Base-by-base conservation (phyloP, 1,140 invertebrate species). In the Hyphantria cunea region DNA sequence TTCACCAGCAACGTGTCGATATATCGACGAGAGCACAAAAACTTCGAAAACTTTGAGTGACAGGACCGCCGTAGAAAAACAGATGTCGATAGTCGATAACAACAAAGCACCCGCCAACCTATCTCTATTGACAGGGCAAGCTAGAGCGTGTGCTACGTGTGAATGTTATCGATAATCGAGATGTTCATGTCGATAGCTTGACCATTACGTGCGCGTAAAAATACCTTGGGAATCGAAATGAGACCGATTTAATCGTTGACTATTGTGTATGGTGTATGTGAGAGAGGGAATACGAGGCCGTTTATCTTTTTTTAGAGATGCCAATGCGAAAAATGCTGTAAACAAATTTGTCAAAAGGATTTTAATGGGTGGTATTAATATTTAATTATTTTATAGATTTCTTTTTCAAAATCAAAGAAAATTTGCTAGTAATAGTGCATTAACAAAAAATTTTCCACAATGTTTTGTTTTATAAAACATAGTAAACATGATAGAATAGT, bases 111-210 rank as follows among this genome's bases (percentile, higher is more conserved):
- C 80, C 81, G 82, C 78, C 80, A 63, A 69, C 74, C 76, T 79
- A 82, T 80, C 85, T 80, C 81, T 88, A 88, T 80, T 80, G 81
- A 86, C 81, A 84, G 64, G 76, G 72, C 74, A 9, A 76, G 64
- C 74, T 66, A 72, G 82, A 83, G 85, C 86, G 86, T 89, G 86
- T 89, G 86, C 85, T 83, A 86, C 78, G 86, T 87, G 86, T 88
- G 86, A 89, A 89, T 88, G 81, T 79, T 88, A 88, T 89, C 85
- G 76, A 83, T 77, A 77, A 55, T 84, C 82, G 76, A 80, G 84
- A 85, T 86, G 69, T 82, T 72, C 55, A 70, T 66, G 70, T 86
- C 85, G 83, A 88, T 86, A 85, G 75, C 67, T 84, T 70, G 74
- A 63, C 84, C 83, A 89, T 87, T 87, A 87, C 84, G 75, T 80